Evolutionary conservation across 2,113 vertebrate species (phyloP).

Genomic region (Microcebus murinus): DNA sequence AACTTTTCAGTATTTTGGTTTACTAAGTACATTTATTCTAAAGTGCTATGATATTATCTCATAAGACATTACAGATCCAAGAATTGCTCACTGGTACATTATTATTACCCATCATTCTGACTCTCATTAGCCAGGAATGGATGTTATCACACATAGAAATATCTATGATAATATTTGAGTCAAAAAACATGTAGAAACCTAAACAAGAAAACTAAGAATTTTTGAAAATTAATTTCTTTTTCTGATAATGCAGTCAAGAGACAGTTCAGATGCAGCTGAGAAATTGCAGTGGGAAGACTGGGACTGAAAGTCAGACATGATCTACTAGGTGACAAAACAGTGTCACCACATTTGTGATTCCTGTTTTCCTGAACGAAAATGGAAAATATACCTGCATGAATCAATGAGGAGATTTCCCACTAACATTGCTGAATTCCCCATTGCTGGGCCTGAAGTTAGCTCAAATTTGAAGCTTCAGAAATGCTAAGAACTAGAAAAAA

Average conservation of each 20-base stretch:
- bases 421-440: background rate
- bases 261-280: background rate
- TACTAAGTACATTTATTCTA: background rate
- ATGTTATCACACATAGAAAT: background rate
- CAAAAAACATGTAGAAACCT: background rate
- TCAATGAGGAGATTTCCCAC: background rate
- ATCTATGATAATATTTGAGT: background rate
- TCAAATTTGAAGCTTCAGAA: background rate
- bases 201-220: background rate
- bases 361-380: background rate
- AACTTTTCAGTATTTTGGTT: background rate
- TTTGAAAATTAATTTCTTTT: background rate
- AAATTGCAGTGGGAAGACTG: background rate
- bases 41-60: background rate
- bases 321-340: too few relatives aligned
- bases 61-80: background rate
- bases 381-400: background rate
- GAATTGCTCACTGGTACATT: background rate
- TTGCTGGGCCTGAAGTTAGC: background rate
- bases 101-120: background rate
- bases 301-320: background rate
- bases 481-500: background rate
- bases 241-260: background rate
- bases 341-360: accelerated
- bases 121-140: background rate